phyloP scores from a whole-genome alignment of 1,140 invertebrate genomes.

The Zaprionus ghesquierei region DNA sequence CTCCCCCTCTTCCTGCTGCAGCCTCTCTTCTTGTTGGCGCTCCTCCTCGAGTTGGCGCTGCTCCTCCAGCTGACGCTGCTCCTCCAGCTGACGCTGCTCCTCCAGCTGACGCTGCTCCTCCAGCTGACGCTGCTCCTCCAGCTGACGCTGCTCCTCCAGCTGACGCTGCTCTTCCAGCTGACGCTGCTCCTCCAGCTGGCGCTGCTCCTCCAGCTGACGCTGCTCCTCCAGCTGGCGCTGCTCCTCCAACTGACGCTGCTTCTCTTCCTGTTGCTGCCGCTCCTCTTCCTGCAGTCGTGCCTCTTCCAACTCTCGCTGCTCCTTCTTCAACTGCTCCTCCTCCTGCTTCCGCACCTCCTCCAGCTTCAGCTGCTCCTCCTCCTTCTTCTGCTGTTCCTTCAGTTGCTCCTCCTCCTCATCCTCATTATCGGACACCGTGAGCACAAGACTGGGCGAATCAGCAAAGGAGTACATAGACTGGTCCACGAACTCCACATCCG shows the following conservation, averaged over 20 bases:
- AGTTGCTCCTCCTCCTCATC: neutral
- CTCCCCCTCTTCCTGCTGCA: neutral
- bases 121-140: neutral
- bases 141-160: neutral
- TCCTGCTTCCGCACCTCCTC: neutral
- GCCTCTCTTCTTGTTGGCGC: neutral
- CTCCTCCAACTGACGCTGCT: neutral
- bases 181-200: neutral
- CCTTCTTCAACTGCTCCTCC: neutral
- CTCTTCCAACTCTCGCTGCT: neutral
- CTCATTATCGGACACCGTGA: slow-evolving; percentile 31
- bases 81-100: neutral
- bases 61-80: neutral
- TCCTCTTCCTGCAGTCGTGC: neutral
- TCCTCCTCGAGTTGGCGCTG: neutral
- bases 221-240: neutral
- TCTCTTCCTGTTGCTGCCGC: neutral
- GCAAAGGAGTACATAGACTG: slow-evolving; percentile 5
- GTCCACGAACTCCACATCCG: neutral
- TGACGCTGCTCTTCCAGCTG: neutral
- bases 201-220: neutral
- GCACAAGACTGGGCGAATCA: slow-evolving; percentile 22
- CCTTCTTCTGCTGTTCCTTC: neutral
- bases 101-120: neutral
- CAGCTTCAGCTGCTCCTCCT: neutral